Base-by-base conservation (phyloP, 2,888 invertebrate genomes). In the Hyppa rectilinea region DNA sequence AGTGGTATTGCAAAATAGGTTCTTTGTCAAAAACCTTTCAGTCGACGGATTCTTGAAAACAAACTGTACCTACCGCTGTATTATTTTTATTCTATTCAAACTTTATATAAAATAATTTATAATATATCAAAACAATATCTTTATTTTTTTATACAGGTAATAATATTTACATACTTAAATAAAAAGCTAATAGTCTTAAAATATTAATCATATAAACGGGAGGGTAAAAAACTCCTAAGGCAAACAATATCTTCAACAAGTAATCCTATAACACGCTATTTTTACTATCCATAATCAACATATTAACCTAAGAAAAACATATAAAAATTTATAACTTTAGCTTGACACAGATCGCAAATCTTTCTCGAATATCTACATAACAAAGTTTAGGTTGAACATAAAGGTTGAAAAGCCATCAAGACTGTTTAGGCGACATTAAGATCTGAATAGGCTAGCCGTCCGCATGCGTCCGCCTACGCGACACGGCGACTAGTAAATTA, bases 341-440 rank as follows among this genome's bases (percentile, higher is more conserved):
- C 59, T 63, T 72, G 63, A 71, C 64, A 59, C 36, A 58, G 31
- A 73, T 72, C 69, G 23, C 71, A 73, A 79, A 79, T 79, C 61
- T 71, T 65, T 26, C n/a, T 40, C 34, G 45, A 58, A 71, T 81
- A 67, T 64, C 45, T 31, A 68, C 36, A 26, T 36, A 62, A 29
- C 56, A 34, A 64, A 56, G 71, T 63, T 74, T 68, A 63, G 47
- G 58, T 40, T 29, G 49, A 49, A 70, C 63, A 66, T 73, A 80
- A 86, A 84, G 82, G 86, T 82, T 82, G 82, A 71, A 75, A 85
- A 81, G 82, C 75, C 79, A 75, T 80, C 62, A 67, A 72, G 85
- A 82, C 81, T 73, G 79, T 82, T 85, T 86, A 86, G 76, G 71
- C 71, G 78, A 78, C 83, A 85, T 85, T 85, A 82, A 79, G 81